A percentile compares a stretch with the other conserved stretches of the same genome.
These are phyloP conservation scores for Aphelinus certus DNA, from an alignment of 1,140 invertebrate genomes.

Conservation along the genomic window DNA sequence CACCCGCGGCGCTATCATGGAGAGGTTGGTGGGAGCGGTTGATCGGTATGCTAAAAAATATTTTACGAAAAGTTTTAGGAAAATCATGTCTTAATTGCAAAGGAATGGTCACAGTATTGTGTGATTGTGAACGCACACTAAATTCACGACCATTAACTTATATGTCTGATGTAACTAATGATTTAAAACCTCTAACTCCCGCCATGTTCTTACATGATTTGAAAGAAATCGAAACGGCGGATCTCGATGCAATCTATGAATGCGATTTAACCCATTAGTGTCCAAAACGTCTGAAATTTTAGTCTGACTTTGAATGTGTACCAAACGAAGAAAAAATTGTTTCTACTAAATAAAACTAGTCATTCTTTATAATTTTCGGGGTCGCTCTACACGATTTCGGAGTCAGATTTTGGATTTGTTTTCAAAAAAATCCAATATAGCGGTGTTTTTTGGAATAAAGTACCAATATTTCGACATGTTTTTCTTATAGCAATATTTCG, in stretches of 20 bases:
- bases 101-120: constrained; percentile 33
- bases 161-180: not conserved
- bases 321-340: no score
- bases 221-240: constrained; percentile 39
- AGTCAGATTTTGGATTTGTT: no score
- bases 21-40: constrained; percentile 20
- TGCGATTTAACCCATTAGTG: no score
- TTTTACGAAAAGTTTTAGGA: constrained; percentile 30
- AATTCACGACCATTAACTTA: constrained; percentile 13
- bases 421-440: no score
- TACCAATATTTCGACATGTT: no score
- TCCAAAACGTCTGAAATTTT: no score
- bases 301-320: no score
- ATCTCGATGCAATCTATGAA: constrained; percentile 40
- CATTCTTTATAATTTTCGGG: no score
- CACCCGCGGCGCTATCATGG: not conserved
- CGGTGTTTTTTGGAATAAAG: no score
- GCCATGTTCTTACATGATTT: not conserved
- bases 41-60: constrained; percentile 25
- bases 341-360: no score
- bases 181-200: not conserved
- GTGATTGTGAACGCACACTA: constrained; percentile 22
- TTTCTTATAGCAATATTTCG: no score
- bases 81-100: constrained; percentile 13
- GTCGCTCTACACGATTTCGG: no score